Percentiles rank a stretch among this genome's conserved stretches.
Conservation (phyloP, 1,140 invertebrate species). For the Cecropterus lyciades region DNA sequence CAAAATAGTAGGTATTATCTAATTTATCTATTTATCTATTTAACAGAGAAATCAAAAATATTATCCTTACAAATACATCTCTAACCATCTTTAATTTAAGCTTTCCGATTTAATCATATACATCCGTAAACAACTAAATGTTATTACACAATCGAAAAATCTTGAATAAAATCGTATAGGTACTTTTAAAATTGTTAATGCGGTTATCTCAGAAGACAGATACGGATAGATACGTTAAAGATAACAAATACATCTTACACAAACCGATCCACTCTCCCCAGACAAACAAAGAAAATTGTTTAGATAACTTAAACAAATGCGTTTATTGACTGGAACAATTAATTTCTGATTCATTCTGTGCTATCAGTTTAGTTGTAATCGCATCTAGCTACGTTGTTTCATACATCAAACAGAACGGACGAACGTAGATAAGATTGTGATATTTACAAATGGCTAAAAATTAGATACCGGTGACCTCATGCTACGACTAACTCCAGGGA, state of each 20-base stretch:
- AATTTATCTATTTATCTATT: too few species aligned
- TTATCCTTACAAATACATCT: too few species aligned
- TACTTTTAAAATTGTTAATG: neutral
- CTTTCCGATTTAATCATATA: too few species aligned
- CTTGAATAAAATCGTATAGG: too few species aligned
- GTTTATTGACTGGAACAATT: slow-evolving; percentile 32
- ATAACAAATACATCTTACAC: slow-evolving; percentile 4
- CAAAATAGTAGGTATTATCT: too few species aligned
- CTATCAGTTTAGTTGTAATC: slow-evolving; percentile 20
- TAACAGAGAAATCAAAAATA: too few species aligned
- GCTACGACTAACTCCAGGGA: neutral
- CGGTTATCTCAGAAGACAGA: slow-evolving; percentile 11
- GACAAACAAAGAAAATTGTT: slow-evolving; percentile 34
- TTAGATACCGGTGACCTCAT: slow-evolving; percentile 28
- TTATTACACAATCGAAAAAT: too few species aligned
- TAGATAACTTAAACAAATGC: slow-evolving; percentile 20
- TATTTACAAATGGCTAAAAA: slow-evolving; percentile 31
- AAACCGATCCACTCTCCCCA: neutral
- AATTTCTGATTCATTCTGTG: slow-evolving; percentile 25
- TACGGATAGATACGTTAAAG: slow-evolving; percentile 5
- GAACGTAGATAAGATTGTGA: slow-evolving; percentile 21
- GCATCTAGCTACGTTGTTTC: neutral
- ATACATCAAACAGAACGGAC: neutral
- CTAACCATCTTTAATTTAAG: too few species aligned
- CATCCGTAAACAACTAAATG: too few species aligned